Conservation (phyloP, 2,113 vertebrate species). For the Aythya baeri region DNA sequence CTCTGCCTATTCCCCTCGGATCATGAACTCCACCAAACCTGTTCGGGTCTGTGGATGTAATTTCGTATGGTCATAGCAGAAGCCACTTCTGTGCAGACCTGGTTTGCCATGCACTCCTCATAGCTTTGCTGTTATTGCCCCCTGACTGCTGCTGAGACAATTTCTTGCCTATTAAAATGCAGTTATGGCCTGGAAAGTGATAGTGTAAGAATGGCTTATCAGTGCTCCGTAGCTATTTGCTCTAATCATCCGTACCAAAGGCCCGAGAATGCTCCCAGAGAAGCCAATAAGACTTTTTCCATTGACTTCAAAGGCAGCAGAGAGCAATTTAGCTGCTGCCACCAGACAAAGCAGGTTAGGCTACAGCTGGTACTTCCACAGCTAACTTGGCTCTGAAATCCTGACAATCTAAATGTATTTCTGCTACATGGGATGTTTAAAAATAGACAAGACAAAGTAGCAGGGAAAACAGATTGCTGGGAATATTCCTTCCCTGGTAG, state of each 20-base stretch:
- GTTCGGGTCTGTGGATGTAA: neutral
- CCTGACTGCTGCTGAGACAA: slow-evolving; percentile 67
- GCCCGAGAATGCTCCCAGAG: slow-evolving; percentile 60
- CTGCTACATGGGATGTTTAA: slow-evolving; percentile 53
- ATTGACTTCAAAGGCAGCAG: slow-evolving; percentile 66
- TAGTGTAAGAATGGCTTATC: slow-evolving; percentile 58
- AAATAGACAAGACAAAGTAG: slow-evolving; percentile 65
- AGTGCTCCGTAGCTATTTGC: slow-evolving; percentile 57
- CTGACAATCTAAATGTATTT: slow-evolving; percentile 59
- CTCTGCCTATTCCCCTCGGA: neutral
- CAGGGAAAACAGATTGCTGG: slow-evolving; percentile 51
- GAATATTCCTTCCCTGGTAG: slow-evolving; percentile 37
- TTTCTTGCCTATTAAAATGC: slow-evolving; percentile 74
- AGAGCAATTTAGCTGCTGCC: slow-evolving; percentile 65
- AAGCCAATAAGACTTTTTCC: slow-evolving; percentile 70
- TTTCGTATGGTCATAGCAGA: neutral
- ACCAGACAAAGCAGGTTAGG: slow-evolving; percentile 70
- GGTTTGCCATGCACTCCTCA: neutral
- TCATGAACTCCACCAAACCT: neutral
- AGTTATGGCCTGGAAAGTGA: slow-evolving; percentile 39
- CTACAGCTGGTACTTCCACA: slow-evolving; percentile 63
- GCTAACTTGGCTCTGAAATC: slow-evolving; percentile 64
- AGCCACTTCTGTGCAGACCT: slow-evolving; percentile 9
- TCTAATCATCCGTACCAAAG: slow-evolving; percentile 55
- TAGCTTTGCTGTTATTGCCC: slow-evolving; percentile 60